Conservation (phyloP, 1,140 invertebrate genomes). For the Oppia nitens region DNA sequence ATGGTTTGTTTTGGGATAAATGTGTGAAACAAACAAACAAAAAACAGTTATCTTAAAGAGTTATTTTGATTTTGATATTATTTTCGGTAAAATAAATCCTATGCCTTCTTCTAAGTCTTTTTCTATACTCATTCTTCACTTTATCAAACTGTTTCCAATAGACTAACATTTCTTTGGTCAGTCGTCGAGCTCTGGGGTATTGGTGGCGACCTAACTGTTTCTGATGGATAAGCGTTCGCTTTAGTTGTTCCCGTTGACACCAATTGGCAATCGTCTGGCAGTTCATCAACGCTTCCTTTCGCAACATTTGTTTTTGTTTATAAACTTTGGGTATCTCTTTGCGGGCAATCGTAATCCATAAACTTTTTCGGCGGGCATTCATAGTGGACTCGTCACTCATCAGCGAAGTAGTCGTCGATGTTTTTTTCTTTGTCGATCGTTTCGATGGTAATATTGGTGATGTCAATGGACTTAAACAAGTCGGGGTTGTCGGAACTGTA, state of each 20-base stretch:
- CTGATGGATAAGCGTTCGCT: neutral
- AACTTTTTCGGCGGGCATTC: constrained; percentile 56
- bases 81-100: too few relatives aligned
- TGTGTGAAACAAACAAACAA: too few relatives aligned
- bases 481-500: constrained; percentile 6
- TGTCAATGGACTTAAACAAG: constrained; percentile 5
- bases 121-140: constrained; percentile 68
- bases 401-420: constrained; percentile 43
- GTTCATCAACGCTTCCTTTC: constrained; percentile 70
- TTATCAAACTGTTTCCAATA: constrained; percentile 86
- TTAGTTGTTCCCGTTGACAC: neutral
- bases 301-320: constrained; percentile 60
- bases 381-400: constrained; percentile 51
- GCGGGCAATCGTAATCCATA: constrained; percentile 78
- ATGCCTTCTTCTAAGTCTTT: constrained; percentile 72
- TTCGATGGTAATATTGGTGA: neutral
- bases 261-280: constrained; percentile 64
- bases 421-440: constrained; percentile 32
- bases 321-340: constrained; percentile 82
- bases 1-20: too few relatives aligned
- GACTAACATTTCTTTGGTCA: constrained; percentile 73
- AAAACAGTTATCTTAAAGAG: too few relatives aligned
- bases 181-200: constrained; percentile 19
- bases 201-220: constrained; percentile 8
- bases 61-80: too few relatives aligned